These are phyloP conservation scores for Craseonycteris thonglongyai DNA, from an alignment of 2,113 vertebrate genomes.

Conservation along the genomic window DNA sequence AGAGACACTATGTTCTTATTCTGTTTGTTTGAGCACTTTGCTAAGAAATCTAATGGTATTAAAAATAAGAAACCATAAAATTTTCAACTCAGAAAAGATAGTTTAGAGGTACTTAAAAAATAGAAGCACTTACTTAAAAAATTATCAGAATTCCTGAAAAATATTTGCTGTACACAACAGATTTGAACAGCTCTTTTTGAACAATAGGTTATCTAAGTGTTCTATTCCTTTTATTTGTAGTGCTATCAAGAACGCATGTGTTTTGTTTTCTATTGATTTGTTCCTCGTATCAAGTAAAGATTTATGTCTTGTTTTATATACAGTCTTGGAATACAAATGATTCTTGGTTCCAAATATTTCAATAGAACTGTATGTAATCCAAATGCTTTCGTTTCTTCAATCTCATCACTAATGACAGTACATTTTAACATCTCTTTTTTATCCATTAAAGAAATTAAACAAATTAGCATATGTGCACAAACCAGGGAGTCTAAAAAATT, in stretches of 20 bases:
- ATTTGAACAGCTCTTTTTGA: conserved; percentile 29
- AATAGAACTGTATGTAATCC: neutral
- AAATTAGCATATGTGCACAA: conserved; percentile 37
- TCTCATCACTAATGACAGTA: neutral
- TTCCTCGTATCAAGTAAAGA: conserved; percentile 53
- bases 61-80: conserved; percentile 60
- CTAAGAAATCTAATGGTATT: conserved; percentile 9
- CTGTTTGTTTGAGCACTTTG: conserved; percentile 51
- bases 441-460: conserved; percentile 35
- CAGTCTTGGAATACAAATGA: conserved; percentile 33
- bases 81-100: conserved; percentile 45
- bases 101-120: conserved; percentile 62
- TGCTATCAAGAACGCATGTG: conserved; percentile 4
- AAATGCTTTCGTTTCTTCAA: conserved; percentile 36
- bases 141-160: conserved; percentile 45
- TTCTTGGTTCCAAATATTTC: conserved; percentile 37
- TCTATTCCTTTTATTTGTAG: neutral
- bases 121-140: conserved; percentile 31
- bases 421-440: conserved; percentile 13
- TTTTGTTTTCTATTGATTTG: conserved; percentile 55
- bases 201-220: neutral
- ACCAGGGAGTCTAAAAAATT: neutral
- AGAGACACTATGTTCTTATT: conserved; percentile 24
- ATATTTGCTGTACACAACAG: neutral
- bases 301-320: conserved; percentile 20